Evolutionary conservation across 1,140 invertebrate species (phyloP), one percentile per base, ranked within the genome.

Genomic region (Portunus trituberculatus): DNA sequence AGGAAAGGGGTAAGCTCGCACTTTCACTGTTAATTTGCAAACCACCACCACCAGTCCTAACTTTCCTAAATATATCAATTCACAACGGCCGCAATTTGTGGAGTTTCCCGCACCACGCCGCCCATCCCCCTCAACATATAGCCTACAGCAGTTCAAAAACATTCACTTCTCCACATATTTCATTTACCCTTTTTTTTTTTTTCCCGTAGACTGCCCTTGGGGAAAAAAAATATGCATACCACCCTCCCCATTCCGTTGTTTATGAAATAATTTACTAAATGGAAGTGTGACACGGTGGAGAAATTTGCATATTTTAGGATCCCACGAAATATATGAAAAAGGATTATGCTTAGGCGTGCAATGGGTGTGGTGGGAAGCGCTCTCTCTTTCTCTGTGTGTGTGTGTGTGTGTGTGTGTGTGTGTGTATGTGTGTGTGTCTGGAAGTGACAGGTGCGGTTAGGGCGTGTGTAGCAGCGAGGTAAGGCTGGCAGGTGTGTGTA

Each of bases 11-110:
- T 12, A 59, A 20, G 16, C 52, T 59, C 52, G 20, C 67, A n/a
- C 67, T 76, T n/a, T 76, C 67, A 7, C 67, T 76, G 67, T 76
- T 76, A 76, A 76, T 76, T 76, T 76, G 67, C 67, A 76, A 76
- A n/a, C 67, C n/a, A 25, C 67, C 52, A 20, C 52, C 67, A 76
- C 67, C 12, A 76, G 67, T n/a, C 67, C 67, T 20, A 76, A 76
- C 67, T 76, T 76, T 76, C 20, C 25, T 76, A 76, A 76, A 76
- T 76, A 76, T 76, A 76, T 76, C 67, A 76, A 76, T 76, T 76
- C 67, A n/a, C 20, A n/a, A n/a, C 20, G 67, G 12, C 67, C 12
- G 20, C 20, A 76, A 76, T 76, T 76, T 76, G 67, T 76, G 67
- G 4, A n/a, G n/a, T 25, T 76, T n/a, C 67, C n/a, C n/a, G 4